Base-by-base conservation (phyloP, 1,140 invertebrate genomes). In the Ooceraea biroi region DNA sequence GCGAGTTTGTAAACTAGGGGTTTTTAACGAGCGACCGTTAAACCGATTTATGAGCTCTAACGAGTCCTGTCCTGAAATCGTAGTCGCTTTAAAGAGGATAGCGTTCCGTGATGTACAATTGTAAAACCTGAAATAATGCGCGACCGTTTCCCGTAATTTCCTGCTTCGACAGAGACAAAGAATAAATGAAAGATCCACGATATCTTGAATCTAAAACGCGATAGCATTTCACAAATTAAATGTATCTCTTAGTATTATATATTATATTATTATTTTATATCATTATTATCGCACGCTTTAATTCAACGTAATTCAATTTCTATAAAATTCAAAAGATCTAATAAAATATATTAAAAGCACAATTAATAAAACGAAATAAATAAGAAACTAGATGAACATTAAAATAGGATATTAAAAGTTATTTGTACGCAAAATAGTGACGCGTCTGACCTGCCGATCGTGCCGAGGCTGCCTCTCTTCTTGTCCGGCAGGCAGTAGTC, bases 401-500 rank as follows among this genome's bases (percentile, higher is more conserved):
- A 68, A 22, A 11, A 36, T 22, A 3, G 3, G 1, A 22, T 14
- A 17, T 1, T 72, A 25, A 10, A 19, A 55, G 19, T 5, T 19
- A 46, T 60, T 44, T 61, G 27, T 11, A 44, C 22, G 44, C 46
- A 2, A 25, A 17, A 17, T 63, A 76, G 2, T 66, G 41, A 57
- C 17, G 7, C 7, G n/a, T 50, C 78, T 91, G 91, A 96, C 96
- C 96, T 95, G 78, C 95, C 96, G 73, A 92, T 90, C 0, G 96
- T 97, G 17, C 96, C 96, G 3, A 96, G 91, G 48, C 96, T 96
- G 0, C 96, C 96, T 3, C 93, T 92, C 71, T 95, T 95, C 3
- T 95, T 94, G 87, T 97, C 96, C 25, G 95, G 92, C 63, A 95
- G 92, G 91, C 96, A 97, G 85, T 96, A 96, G 88, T 97, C 96